Base-by-base conservation (phyloP, 2,113 vertebrate genomes). In the Salvelinus fontinalis region DNA sequence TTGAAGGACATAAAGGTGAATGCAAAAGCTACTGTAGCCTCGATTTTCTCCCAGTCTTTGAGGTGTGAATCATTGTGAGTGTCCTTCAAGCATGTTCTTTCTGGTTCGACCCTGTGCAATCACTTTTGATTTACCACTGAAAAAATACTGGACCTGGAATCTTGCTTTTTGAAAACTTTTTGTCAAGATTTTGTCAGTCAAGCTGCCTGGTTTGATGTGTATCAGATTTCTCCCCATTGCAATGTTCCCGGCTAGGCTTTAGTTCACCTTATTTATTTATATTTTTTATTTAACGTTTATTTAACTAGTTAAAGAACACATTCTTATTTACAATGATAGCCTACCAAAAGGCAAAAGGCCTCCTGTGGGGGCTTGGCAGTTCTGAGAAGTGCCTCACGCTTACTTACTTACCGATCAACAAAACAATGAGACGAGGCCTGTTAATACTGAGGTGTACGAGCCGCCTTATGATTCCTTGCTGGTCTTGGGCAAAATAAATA, bases 1-100 rank as follows among this genome's bases (percentile, higher is more conserved):
- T 22, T 78, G 80, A 89, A 87, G 82, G 89, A 85, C 82, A 39
- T 74, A 59, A 71, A 76, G 82, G 82, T 80, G 84, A 87, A 86
- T 85, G 73, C 79, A 88, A 67, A 75, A 78, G 75, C 27, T 70
- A 62, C 12, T 74, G 70, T 75, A 76, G 76, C 76, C 70, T 79
- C 57, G 20, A 13, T 69, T 54, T 71, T 20, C 5, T 29, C 34
- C 6, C 39, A 39, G 69, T 59, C 73, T 84, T 78, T 88, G 76
- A 87, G 83, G 78, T 83, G 70, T 80, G 80, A 77, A 75, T 24
- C 31, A 57, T 20, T 20, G 51, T 57, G 14, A 57, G 4, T 20
- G 4, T 57, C 18, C 54, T 20, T 20, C 13, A 57, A 18, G 54
- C 54, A 22, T 48, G 14, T 9, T 24, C 44, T 20, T 70, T 68